Percentiles rank a stretch among this genome's conserved stretches.
phyloP scores from a whole-genome alignment of 2,113 vertebrate species.

The Serilophus lunatus region DNA sequence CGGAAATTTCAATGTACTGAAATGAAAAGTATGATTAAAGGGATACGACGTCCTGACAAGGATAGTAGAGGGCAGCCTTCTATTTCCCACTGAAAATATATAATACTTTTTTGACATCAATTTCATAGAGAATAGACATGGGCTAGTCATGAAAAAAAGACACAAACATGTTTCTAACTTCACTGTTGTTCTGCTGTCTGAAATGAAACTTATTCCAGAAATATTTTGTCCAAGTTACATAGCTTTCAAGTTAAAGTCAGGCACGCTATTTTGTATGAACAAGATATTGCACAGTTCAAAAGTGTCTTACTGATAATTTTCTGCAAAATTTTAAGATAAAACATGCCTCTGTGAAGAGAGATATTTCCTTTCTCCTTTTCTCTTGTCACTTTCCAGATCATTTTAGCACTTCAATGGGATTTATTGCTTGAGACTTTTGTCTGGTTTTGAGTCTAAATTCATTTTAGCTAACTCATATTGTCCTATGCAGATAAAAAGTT shows the following conservation, averaged over 20 bases:
- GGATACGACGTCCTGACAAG: constrained; percentile 82
- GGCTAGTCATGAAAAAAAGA: constrained; percentile 76
- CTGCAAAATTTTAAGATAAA: not conserved
- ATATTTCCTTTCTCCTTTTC: not conserved
- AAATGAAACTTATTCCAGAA: constrained; percentile 56
- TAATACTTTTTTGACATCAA: constrained; percentile 88
- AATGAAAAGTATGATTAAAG: constrained; percentile 99
- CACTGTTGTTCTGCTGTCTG: constrained; percentile 42
- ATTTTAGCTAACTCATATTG: not conserved
- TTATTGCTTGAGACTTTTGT: not conserved
- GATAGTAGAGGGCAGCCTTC: constrained; percentile 84
- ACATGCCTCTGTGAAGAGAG: not conserved
- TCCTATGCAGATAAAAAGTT: not conserved
- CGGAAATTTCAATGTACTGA: constrained; percentile 95
- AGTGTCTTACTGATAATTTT: not conserved
- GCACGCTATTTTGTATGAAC: constrained; percentile 10
- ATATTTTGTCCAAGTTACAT: not conserved
- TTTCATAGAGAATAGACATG: constrained; percentile 88
- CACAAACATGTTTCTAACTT: constrained; percentile 74
- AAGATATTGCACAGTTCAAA: not conserved
- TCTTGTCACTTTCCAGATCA: not conserved
- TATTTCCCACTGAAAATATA: constrained; percentile 87
- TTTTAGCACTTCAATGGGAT: not conserved
- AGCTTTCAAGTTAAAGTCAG: not conserved
- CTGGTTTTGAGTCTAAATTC: not conserved